Evolutionary conservation across 2,888 invertebrate species (phyloP).

Genomic region (Arenicola marina): DNA sequence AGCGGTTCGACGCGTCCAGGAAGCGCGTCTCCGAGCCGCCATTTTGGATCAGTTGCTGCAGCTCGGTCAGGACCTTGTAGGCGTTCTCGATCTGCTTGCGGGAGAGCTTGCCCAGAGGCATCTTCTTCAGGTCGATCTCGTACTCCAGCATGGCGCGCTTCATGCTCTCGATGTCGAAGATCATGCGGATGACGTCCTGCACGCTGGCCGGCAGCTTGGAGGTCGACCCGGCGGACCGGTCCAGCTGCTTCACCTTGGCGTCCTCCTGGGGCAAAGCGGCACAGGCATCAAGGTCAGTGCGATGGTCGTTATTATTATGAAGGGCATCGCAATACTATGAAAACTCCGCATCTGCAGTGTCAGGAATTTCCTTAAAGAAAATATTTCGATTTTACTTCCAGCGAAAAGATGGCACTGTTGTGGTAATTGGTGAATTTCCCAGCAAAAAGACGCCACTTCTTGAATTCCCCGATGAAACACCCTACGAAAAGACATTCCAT

Average conservation of each 20-base stretch:
- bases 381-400: no score
- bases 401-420: no score
- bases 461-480: no score
- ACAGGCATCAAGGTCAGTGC: no score
- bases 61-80: conserved; percentile 73
- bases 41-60: conserved; percentile 56
- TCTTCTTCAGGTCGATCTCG: conserved; percentile 94
- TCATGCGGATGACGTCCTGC: conserved; percentile 80
- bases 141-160: conserved; percentile 90
- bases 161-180: conserved; percentile 92
- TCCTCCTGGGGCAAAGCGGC: conserved; percentile 42
- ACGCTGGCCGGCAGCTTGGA: conserved; percentile 78
- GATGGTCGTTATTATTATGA: no score
- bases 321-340: no score
- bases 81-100: conserved; percentile 81
- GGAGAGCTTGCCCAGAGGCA: conserved; percentile 96
- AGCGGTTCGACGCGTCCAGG: conserved; percentile 87
- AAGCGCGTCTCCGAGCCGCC: conserved; percentile 65
- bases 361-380: no score
- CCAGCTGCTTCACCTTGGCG: conserved; percentile 44
- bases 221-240: conserved; percentile 47
- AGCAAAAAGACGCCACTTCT: no score
- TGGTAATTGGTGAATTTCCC: no score
- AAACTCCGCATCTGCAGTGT: no score
- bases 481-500: no score